Evolutionary conservation across 2,888 invertebrate species (phyloP).

Genomic region (Dynastes hyllus): DNA sequence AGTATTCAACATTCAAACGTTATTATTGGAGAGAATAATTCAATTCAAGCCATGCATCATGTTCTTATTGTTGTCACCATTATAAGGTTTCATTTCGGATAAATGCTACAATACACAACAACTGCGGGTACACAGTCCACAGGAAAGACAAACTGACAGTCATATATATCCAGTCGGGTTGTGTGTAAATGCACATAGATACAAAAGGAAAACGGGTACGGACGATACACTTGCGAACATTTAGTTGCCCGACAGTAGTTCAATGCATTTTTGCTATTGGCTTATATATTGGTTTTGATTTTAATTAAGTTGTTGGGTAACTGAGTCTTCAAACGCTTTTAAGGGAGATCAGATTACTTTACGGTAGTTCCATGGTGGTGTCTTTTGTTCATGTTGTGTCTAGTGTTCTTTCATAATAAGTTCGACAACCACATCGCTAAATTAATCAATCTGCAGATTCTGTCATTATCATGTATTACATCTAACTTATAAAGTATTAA

Average conservation of each 20-base stretch:
- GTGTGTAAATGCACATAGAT: not conserved
- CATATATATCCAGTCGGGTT: not conserved
- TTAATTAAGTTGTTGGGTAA: too few species aligned
- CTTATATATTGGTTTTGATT: too few species aligned
- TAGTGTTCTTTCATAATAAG: too few species aligned
- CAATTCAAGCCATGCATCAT: conserved; percentile 37
- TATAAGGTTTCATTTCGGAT: conserved; percentile 40
- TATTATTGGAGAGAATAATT: conserved; percentile 39
- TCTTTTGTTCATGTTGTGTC: too few species aligned
- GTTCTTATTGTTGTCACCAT: conserved; percentile 43
- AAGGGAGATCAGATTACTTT: too few species aligned
- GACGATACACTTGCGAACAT: not conserved
- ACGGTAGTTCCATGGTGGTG: too few species aligned
- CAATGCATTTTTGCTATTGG: too few species aligned
- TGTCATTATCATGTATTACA: too few species aligned
- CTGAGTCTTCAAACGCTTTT: too few species aligned
- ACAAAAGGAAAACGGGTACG: conserved; percentile 6
- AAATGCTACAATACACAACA: conserved; percentile 14
- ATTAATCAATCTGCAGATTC: too few species aligned
- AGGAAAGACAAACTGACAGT: conserved; percentile 2
- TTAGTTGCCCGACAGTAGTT: not conserved
- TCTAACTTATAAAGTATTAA: too few species aligned
- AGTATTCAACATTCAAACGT: conserved; percentile 39
- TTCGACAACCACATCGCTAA: too few species aligned
- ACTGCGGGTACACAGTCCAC: not conserved